A percentile compares a stretch with the other conserved stretches of the same genome.
Conservation (phyloP, 2,797 vertebrate genomes). For the Morelia viridis region DNA sequence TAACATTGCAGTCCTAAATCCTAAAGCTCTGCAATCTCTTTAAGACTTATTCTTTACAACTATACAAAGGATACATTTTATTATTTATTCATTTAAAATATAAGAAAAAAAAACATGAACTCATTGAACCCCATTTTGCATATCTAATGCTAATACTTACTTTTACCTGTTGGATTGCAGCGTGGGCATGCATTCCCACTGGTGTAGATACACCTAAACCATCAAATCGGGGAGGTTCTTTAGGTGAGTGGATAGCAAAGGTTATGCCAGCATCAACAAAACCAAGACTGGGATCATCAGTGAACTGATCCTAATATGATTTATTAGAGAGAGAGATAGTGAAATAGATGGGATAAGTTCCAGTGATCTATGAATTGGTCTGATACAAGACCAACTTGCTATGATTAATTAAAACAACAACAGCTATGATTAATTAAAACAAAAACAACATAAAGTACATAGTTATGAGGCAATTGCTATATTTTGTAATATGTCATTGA, state of each 20-base stretch:
- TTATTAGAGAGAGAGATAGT: background rate
- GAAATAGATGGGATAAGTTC: background rate
- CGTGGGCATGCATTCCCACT: constrained; percentile 67
- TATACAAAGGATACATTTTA: background rate
- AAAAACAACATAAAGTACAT: background rate
- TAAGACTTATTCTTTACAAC: background rate
- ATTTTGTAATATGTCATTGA: background rate
- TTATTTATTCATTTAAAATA: background rate
- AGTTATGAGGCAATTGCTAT: background rate
- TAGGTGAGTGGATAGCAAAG: constrained; percentile 74
- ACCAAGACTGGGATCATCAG: constrained; percentile 72
- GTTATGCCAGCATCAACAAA: constrained; percentile 73
- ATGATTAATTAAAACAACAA: background rate
- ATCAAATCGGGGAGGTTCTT: constrained; percentile 71
- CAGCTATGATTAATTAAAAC: background rate
- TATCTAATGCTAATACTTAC: constrained; percentile 54
- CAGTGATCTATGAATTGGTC: background rate
- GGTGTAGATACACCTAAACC: constrained; percentile 71
- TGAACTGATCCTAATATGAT: constrained; percentile 70
- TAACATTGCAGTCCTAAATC: background rate
- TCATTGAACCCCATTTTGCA: background rate
- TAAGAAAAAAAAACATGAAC: background rate
- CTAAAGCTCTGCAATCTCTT: background rate
- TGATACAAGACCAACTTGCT: background rate
- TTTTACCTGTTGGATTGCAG: constrained; percentile 72